Evolutionary conservation across 2,888 invertebrate genomes (phyloP).

Genomic region (Branchinecta sandiegonensis): DNA sequence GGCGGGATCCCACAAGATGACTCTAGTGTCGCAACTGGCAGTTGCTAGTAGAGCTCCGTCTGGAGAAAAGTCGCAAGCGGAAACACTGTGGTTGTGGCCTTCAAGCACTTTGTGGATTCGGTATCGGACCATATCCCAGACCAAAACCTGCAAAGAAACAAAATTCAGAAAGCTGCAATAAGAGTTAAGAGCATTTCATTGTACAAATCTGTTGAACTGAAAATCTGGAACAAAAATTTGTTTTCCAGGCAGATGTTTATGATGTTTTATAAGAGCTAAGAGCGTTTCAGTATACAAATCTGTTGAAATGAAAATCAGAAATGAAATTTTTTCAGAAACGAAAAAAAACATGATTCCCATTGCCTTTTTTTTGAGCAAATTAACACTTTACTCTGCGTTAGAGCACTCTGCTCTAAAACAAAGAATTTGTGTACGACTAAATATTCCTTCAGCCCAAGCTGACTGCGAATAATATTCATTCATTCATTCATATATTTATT

Average conservation of each 20-base stretch:
- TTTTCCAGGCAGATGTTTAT: background rate
- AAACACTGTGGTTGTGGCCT: constrained; percentile 39
- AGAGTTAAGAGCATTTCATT: background rate
- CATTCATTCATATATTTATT: too few relatives aligned
- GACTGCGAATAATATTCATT: too few relatives aligned
- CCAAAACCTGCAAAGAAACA: constrained; percentile 33
- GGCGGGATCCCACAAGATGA: constrained; percentile 39
- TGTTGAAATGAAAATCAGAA: too few relatives aligned
- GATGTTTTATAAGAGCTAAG: too few relatives aligned
- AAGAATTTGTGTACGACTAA: too few relatives aligned
- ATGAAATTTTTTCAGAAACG: too few relatives aligned
- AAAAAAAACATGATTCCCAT: too few relatives aligned
- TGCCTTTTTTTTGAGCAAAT: too few relatives aligned
- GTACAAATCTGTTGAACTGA: background rate
- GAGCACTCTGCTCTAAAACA: too few relatives aligned
- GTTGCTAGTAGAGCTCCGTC: constrained; percentile 41
- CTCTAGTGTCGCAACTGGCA: constrained; percentile 39
- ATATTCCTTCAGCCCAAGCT: too few relatives aligned
- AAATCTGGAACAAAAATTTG: background rate
- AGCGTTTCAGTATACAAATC: too few relatives aligned
- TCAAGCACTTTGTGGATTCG: constrained; percentile 30
- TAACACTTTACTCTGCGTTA: too few relatives aligned
- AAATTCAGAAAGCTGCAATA: background rate
- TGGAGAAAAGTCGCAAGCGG: constrained; percentile 36
- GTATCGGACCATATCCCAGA: constrained; percentile 35